Evolutionary conservation across 1,140 invertebrate genomes (phyloP).

Genomic region (Drosophila sp.): DNA sequence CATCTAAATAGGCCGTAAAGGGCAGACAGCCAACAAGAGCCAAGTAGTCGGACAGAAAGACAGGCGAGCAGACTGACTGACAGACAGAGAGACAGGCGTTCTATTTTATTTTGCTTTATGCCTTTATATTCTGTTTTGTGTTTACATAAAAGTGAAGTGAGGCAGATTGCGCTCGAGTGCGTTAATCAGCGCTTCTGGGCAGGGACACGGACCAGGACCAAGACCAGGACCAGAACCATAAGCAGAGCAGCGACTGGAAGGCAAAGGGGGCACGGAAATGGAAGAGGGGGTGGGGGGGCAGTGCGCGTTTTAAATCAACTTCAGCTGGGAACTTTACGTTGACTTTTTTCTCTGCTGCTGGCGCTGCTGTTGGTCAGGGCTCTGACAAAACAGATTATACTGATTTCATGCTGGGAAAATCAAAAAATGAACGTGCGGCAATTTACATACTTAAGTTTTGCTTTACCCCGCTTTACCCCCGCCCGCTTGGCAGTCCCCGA

Average conservation of each 20-base stretch:
- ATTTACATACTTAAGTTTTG: constrained; percentile 81
- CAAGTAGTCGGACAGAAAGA: constrained; percentile 19
- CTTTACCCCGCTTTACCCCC: neutral
- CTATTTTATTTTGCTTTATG: constrained; percentile 77
- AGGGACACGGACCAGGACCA: constrained; percentile 39
- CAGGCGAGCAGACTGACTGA: constrained; percentile 31
- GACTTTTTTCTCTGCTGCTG: constrained; percentile 58
- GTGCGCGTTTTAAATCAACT: constrained; percentile 57
- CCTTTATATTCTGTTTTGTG: constrained; percentile 82
- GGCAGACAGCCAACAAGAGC: constrained; percentile 4
- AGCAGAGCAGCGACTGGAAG: no score
- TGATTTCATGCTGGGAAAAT: constrained; percentile 81
- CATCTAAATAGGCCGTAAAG: constrained; percentile 46
- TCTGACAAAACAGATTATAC: constrained; percentile 75
- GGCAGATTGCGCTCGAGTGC: constrained; percentile 81
- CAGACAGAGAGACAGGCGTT: constrained; percentile 41
- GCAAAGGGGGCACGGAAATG: neutral
- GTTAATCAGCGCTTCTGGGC: constrained; percentile 78
- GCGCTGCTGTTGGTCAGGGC: constrained; percentile 33
- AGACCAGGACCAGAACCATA: neutral
- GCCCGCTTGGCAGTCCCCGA: neutral
- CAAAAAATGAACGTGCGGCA: constrained; percentile 82
- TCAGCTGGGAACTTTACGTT: constrained; percentile 58
- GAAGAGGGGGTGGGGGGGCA: neutral
- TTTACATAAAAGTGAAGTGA: constrained; percentile 82